Evolutionary conservation across 2,113 vertebrate genomes (phyloP).

Genomic region (Galbula dea): DNA sequence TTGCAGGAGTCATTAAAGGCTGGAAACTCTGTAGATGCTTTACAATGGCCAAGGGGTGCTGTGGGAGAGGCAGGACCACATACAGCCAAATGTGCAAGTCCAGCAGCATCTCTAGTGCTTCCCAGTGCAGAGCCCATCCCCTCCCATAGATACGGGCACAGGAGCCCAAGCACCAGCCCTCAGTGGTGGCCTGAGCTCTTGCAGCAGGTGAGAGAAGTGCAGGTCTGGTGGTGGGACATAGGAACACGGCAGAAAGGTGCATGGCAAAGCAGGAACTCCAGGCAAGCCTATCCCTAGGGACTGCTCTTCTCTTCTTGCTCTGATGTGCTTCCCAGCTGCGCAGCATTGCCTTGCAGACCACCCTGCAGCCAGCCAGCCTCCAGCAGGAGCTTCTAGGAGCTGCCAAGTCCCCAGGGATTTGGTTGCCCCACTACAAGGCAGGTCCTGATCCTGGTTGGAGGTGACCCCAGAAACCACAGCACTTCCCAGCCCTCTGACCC

Average conservation of each 20-base stretch:
- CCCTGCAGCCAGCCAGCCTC: not conserved
- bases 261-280: not conserved
- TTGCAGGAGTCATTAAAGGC: not conserved
- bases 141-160: not conserved
- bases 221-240: not conserved
- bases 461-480: not conserved
- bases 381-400: not conserved
- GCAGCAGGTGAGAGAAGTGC: not conserved
- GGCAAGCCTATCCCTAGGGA: not conserved
- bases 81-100: not conserved
- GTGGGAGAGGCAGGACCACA: not conserved
- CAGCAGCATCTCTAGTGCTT: not conserved
- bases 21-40: not conserved
- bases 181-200: not conserved
- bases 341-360: conserved; percentile 8
- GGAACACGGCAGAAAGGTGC: not conserved
- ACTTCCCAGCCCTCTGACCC: conserved; percentile 45
- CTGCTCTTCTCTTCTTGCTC: conserved; percentile 13
- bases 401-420: not conserved
- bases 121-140: not conserved
- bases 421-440: not conserved
- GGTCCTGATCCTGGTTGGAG: not conserved
- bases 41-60: not conserved
- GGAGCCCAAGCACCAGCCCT: not conserved
- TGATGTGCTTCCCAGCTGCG: not conserved